phyloP scores from a whole-genome alignment of 1,140 invertebrate species.

The Sminthurides bifidus region DNA sequence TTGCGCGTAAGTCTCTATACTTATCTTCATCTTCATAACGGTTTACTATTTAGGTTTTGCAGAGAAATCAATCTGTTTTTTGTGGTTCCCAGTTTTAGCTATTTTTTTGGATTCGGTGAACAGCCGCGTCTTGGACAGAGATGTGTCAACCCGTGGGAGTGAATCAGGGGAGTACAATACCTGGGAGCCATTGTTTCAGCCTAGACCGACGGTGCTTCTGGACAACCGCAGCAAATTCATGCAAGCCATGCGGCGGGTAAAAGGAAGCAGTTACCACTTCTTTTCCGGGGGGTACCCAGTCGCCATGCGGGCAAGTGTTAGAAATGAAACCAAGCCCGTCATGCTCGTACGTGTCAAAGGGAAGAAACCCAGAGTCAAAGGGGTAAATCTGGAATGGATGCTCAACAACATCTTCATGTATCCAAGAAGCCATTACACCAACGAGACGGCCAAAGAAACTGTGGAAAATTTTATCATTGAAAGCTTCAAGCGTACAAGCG shows the following conservation, averaged over 20 bases:
- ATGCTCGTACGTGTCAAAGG: conserved; percentile 17
- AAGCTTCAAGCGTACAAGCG: conserved; percentile 24
- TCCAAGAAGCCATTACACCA: conserved; percentile 30
- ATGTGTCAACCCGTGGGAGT: too few relatives aligned
- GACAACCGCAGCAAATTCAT: not conserved
- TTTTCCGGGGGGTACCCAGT: too few relatives aligned
- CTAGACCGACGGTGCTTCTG: not conserved
- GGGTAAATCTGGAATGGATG: conserved; percentile 32
- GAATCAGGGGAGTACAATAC: too few relatives aligned
- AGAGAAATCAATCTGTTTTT: too few relatives aligned
- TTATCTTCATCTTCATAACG: too few relatives aligned
- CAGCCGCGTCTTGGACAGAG: too few relatives aligned
- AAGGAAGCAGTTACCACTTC: not conserved
- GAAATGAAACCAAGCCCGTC: conserved; percentile 17
- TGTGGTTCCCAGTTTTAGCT: too few relatives aligned
- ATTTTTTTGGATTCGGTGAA: too few relatives aligned
- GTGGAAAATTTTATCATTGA: conserved; percentile 30
- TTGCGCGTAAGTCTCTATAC: too few relatives aligned
- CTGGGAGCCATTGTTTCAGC: too few relatives aligned
- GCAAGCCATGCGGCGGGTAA: not conserved
- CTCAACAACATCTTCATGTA: conserved; percentile 31
- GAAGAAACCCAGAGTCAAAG: conserved; percentile 16
- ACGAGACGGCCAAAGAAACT: conserved; percentile 30
- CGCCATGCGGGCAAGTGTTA: too few relatives aligned
- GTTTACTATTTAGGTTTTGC: too few relatives aligned